These are phyloP conservation scores for Brassicogethes aeneus DNA, from an alignment of 2,888 invertebrate genomes.

Conservation along the genomic window DNA sequence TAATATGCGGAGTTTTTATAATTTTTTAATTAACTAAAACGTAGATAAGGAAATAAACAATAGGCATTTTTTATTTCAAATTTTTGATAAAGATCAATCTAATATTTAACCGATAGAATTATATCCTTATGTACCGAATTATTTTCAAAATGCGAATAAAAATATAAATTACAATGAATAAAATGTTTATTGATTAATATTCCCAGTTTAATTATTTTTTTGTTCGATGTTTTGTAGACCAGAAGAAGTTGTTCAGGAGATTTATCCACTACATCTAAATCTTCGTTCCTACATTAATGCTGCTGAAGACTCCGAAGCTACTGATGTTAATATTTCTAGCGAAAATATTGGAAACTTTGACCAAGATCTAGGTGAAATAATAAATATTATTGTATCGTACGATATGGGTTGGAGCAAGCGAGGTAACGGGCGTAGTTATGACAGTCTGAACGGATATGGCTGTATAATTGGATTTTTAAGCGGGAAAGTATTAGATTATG, in stretches of 20 bases:
- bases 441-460: constrained; percentile 1
- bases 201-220: neutral
- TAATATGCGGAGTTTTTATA: neutral
- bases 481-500: neutral
- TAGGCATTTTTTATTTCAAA: too few species aligned
- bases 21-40: neutral
- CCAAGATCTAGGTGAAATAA: neutral
- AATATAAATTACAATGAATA: too few species aligned
- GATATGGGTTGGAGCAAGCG: constrained; percentile 4
- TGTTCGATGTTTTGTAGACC: neutral
- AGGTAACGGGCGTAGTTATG: neutral
- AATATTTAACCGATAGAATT: too few species aligned
- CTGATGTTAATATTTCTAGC: too few species aligned
- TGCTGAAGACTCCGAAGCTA: too few species aligned
- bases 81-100: too few species aligned
- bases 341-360: too few species aligned
- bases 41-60: too few species aligned
- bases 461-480: neutral
- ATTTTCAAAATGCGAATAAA: too few species aligned
- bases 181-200: too few species aligned
- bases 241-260: neutral
- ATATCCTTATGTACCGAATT: too few species aligned
- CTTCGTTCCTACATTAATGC: neutral
- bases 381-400: neutral
- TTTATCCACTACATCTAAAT: neutral